Evolutionary conservation across 2,888 invertebrate species (phyloP).

Genomic region (Chaitophorus viminalis): DNA sequence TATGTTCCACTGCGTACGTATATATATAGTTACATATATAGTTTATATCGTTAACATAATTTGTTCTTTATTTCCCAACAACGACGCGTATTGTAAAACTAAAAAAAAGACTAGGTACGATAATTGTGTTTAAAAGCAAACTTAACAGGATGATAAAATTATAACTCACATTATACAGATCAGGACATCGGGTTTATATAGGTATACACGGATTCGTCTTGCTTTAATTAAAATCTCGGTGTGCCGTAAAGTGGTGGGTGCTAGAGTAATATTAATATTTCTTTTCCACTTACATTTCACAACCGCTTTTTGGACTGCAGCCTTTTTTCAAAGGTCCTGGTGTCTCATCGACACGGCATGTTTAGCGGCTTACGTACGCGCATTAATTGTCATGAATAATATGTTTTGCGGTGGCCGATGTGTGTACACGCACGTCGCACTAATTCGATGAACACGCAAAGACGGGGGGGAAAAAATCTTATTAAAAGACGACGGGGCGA

Average conservation of each 20-base stretch:
- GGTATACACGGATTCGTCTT: neutral
- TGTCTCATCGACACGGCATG: neutral
- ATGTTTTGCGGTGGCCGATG: neutral
- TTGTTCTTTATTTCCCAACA: neutral
- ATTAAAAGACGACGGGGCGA: neutral
- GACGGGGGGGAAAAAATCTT: neutral
- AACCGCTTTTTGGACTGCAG: neutral
- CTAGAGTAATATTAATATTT: neutral
- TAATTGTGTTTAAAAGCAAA: neutral
- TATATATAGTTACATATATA: too few species aligned
- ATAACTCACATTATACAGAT: neutral
- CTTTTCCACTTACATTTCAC: neutral
- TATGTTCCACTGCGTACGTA: neutral
- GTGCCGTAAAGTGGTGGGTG: neutral
- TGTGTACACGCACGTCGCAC: neutral
- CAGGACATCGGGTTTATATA: neutral
- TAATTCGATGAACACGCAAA: neutral
- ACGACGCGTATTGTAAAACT: neutral
- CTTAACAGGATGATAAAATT: neutral
- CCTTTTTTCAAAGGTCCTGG: neutral
- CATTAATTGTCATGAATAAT: neutral
- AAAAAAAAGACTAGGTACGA: neutral
- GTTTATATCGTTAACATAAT: conserved; percentile 7
- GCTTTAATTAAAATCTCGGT: neutral
- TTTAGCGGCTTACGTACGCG: neutral